A percentile compares a stretch with the other conserved stretches of the same genome.
phyloP scores from a whole-genome alignment of 2,797 vertebrate genomes.

The Phrynocephalus forsythii region DNA sequence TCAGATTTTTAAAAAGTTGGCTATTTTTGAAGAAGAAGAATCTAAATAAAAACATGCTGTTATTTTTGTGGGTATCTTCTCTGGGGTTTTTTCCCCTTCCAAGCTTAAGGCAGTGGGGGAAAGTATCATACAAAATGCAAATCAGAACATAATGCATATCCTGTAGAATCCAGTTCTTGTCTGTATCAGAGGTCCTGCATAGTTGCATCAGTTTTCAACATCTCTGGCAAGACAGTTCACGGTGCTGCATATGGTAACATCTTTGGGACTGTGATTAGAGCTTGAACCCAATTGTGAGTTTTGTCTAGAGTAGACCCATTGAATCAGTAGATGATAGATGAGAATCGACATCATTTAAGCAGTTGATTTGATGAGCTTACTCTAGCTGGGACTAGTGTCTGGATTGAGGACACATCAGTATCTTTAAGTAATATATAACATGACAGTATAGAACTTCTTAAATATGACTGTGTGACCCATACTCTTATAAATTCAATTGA shows the following conservation, averaged over 20 bases:
- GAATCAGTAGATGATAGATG: too few species aligned
- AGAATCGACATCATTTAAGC: too few species aligned
- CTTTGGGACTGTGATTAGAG: too few species aligned
- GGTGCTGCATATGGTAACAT: background rate
- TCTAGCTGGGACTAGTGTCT: too few species aligned
- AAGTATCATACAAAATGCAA: background rate
- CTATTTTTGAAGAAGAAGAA: background rate
- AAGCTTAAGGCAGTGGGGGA: background rate
- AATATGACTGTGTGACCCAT: background rate
- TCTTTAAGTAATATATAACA: too few species aligned
- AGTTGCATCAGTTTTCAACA: background rate
- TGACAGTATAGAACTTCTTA: background rate
- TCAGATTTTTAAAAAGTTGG: background rate
- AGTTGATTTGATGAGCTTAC: too few species aligned
- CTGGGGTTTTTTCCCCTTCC: background rate
- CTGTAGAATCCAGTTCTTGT: background rate
- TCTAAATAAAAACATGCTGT: background rate
- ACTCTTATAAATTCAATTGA: background rate
- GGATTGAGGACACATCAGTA: too few species aligned
- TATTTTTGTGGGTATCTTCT: background rate
- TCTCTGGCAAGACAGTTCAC: background rate
- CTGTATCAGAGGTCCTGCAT: background rate
- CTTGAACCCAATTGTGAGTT: too few species aligned
- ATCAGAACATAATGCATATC: background rate
- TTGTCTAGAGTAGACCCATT: too few species aligned